Conservation (phyloP, 2,797 vertebrate genomes). For the Lemur catta region DNA sequence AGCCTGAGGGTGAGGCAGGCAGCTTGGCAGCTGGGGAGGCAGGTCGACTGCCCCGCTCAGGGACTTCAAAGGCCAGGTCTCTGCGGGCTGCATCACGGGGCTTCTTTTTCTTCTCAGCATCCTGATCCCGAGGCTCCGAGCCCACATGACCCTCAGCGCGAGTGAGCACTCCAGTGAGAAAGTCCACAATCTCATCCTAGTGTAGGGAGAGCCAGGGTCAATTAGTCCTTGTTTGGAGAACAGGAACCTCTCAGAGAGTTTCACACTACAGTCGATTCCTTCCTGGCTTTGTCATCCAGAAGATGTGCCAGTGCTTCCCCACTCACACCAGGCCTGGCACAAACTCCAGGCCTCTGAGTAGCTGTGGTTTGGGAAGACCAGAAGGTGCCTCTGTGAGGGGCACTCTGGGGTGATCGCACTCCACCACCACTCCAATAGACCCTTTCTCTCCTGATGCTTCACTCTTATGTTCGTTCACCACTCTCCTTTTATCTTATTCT, state of each 20-base stretch:
- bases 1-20: conserved; percentile 94
- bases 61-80: conserved; percentile 92
- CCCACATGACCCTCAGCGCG: conserved; percentile 90
- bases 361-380: background rate
- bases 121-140: conserved; percentile 93
- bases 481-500: background rate
- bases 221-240: background rate
- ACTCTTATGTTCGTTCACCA: background rate
- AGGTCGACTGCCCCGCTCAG: conserved; percentile 90
- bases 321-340: background rate
- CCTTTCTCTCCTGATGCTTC: no score
- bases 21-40: conserved; percentile 91
- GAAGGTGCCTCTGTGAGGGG: background rate
- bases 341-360: background rate
- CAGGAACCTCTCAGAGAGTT: background rate
- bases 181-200: conserved; percentile 97
- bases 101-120: conserved; percentile 94
- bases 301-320: background rate
- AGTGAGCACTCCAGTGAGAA: conserved; percentile 93
- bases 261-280: background rate
- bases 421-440: background rate
- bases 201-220: background rate
- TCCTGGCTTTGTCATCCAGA: background rate
- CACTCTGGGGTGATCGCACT: rapidly evolving
- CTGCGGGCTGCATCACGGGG: conserved; percentile 86